These are phyloP conservation scores for Cinclus mexicanus DNA, from an alignment of 2,113 vertebrate species.

Conservation along the genomic window DNA sequence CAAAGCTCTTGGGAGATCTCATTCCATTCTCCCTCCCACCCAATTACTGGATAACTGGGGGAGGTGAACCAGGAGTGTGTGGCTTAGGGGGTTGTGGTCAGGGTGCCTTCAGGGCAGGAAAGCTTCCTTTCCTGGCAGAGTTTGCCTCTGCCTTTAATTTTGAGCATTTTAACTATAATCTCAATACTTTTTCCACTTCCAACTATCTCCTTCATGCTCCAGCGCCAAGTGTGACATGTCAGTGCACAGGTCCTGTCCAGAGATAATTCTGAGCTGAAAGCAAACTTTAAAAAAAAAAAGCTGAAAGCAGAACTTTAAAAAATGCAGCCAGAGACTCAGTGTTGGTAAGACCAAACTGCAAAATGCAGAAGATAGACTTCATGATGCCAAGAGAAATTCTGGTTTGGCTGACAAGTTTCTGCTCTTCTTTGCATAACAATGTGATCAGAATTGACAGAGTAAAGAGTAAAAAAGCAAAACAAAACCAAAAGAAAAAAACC, in stretches of 20 bases:
- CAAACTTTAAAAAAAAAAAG: no score
- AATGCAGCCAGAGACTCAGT: not conserved
- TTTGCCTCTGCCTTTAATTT: not conserved
- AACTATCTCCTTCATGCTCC: not conserved
- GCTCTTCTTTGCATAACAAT: not conserved
- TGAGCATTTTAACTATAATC: not conserved
- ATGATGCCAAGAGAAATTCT: not conserved
- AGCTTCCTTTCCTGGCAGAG: not conserved
- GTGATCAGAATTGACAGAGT: not conserved
- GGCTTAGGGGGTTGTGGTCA: not conserved
- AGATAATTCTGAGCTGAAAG: not conserved
- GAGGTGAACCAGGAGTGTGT: not conserved
- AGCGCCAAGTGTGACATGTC: not conserved
- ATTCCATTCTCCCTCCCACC: not conserved
- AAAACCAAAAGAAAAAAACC: not conserved
- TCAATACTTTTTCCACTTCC: not conserved
- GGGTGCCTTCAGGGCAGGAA: not conserved
- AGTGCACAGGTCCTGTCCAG: not conserved
- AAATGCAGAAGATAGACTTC: not conserved
- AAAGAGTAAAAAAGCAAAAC: not conserved
- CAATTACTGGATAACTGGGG: not conserved
- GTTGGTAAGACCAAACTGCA: not conserved
- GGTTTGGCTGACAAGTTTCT: not conserved
- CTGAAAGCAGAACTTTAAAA: not conserved
- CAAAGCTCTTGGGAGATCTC: not conserved